Conservation (phyloP, 2,888 invertebrate genomes). For the Axea sp. region DNA sequence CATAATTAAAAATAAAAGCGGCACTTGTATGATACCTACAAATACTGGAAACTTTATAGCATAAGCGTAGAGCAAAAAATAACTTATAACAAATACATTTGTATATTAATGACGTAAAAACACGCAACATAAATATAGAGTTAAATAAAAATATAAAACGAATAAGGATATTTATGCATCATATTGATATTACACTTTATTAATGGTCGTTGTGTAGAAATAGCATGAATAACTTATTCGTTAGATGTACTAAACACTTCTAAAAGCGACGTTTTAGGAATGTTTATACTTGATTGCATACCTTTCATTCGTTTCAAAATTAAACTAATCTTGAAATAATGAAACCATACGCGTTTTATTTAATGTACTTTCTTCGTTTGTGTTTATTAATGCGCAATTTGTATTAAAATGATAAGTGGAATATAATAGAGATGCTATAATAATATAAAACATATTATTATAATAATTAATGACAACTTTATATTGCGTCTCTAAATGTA, state of each 20-base stretch:
- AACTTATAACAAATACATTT: constrained; percentile 31
- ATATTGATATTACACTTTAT: background rate
- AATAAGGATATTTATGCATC: constrained; percentile 7
- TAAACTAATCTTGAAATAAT: too few species aligned
- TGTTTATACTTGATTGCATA: constrained; percentile 33
- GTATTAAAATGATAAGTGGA: too few species aligned
- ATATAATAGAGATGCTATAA: too few species aligned
- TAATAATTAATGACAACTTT: too few species aligned
- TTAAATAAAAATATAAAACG: constrained; percentile 26
- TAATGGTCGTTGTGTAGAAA: too few species aligned
- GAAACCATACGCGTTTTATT: too few species aligned
- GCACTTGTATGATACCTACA: constrained; percentile 34
- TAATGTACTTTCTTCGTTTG: too few species aligned
- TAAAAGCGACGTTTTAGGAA: constrained; percentile 51
- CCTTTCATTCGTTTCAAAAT: constrained; percentile 5
- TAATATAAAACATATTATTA: too few species aligned
- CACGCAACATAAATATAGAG: constrained; percentile 32
- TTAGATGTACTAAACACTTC: constrained; percentile 45
- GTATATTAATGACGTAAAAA: constrained; percentile 28
- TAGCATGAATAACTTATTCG: too few species aligned
- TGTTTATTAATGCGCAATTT: too few species aligned
- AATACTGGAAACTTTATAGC: constrained; percentile 27
- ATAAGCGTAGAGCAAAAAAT: constrained; percentile 33
- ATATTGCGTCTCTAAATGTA: too few species aligned
- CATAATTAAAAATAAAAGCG: constrained; percentile 31